These are phyloP conservation scores for Erinaceus europaeus DNA, from an alignment of 2,113 vertebrate species.

Conservation along the genomic window DNA sequence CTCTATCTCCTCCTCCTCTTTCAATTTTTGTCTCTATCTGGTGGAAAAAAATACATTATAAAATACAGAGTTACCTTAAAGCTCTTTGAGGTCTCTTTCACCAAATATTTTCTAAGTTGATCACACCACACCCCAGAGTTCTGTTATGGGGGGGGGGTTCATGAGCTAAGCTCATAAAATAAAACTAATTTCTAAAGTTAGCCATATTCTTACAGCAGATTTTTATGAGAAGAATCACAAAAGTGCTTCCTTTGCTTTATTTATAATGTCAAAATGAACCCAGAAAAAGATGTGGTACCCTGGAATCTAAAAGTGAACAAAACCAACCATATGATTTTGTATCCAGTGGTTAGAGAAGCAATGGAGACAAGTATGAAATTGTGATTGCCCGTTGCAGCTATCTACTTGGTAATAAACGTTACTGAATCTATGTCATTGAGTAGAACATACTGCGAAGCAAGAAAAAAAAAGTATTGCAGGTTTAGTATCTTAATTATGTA, in stretches of 20 bases:
- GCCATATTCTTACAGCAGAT: not conserved
- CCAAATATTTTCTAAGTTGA: not conserved
- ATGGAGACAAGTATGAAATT: constrained; percentile 48
- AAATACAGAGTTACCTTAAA: not conserved
- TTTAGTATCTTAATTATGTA: constrained; percentile 84
- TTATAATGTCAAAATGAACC: constrained; percentile 8
- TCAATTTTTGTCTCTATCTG: too few relatives aligned
- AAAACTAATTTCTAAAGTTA: constrained; percentile 4
- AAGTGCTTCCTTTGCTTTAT: not conserved
- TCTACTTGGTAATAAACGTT: constrained; percentile 73
- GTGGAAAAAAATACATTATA: too few relatives aligned
- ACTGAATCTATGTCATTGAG: constrained; percentile 74
- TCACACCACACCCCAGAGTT: not conserved
- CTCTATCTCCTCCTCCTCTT: too few relatives aligned
- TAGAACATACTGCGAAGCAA: constrained; percentile 65
- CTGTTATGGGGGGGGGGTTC: not conserved
- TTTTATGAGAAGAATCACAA: not conserved
- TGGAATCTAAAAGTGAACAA: constrained; percentile 35
- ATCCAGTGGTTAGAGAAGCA: constrained; percentile 57
- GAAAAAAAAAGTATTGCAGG: constrained; percentile 81
- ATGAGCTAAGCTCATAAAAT: not conserved
- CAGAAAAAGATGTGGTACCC: not conserved
- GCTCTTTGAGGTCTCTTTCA: not conserved
- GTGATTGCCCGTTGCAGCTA: constrained; percentile 69
- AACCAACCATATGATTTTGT: not conserved